Base-by-base conservation (phyloP, 1,140 invertebrate genomes). In the Asobara japonica region DNA sequence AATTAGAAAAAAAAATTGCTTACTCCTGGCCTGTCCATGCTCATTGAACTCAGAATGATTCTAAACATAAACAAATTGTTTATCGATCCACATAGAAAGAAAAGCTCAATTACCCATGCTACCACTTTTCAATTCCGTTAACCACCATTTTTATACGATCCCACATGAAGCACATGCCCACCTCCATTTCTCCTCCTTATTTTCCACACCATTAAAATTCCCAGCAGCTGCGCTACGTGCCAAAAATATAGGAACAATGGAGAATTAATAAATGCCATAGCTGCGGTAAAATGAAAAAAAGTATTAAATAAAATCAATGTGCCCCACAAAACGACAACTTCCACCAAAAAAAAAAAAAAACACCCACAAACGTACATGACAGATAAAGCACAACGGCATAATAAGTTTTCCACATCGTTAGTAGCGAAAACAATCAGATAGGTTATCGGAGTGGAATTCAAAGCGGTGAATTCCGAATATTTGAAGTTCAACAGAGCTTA, bases 141-240 rank as follows among this genome's bases (percentile, higher is more conserved):
- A 0, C 51, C 51, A 36, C 41, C 41, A 25, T 56, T 56, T 56
- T 56, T 56, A 22, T 56, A 25, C 51, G 51, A 45, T 45, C 10
- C 16, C 45, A 16, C n/a, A 56, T 25, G 22, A 56, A 27, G 22
- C 22, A n/a, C n/a, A n/a, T n/a, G n/a, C 7, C 25, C 51, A 51
- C 18, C 16, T 18, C 45, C 45, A 18, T 8, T 22, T 5, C 11
- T 56, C 25, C 51, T 56, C 51, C 51, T 56, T 56, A 25, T 56
- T 56, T 56, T 56, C 51, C 22, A 25, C 51, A 25, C 51, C 51
- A 56, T 56, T 56, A 27, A 56, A 62, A 62, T 31, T 62, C 60
- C 27, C 29, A 16, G n/a, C 60, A 31, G 27, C 60, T 18, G 27
- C 60, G 31, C 13, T 29, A 62, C 60, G 60, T 62, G 60, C 60